phyloP scores from a whole-genome alignment of 2,888 invertebrate species.

The Orthosia cruda region DNA sequence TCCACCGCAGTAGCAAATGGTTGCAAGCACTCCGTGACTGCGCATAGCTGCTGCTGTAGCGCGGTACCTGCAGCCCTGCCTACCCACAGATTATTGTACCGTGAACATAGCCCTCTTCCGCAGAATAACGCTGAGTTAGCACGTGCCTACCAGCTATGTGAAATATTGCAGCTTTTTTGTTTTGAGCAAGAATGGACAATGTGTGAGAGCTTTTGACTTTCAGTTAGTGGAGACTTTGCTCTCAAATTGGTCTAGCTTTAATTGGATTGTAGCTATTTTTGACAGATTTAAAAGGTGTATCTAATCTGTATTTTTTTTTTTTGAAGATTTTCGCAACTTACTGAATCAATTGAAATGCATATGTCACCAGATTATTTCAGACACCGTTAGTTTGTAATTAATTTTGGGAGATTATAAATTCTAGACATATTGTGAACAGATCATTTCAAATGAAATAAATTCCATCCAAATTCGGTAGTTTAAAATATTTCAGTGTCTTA shows the following conservation, averaged over 20 bases:
- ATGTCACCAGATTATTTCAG: too few species aligned
- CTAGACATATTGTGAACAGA: too few species aligned
- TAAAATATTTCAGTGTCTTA: too few species aligned
- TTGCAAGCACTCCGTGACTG: constrained; percentile 58
- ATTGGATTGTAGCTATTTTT: background rate
- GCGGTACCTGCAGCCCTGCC: constrained; percentile 40
- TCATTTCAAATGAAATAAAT: too few species aligned
- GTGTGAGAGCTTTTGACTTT: constrained; percentile 1
- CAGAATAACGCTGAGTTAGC: constrained; percentile 50
- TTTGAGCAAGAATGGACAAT: constrained; percentile 13
- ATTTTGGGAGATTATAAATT: too few species aligned
- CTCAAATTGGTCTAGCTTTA: background rate
- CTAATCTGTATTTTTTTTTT: background rate
- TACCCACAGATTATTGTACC: constrained; percentile 54
- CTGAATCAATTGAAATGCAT: too few species aligned
- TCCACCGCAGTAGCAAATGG: constrained; percentile 57
- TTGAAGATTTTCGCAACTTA: background rate
- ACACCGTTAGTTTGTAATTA: too few species aligned
- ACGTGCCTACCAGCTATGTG: constrained; percentile 47
- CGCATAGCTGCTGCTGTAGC: constrained; percentile 50
- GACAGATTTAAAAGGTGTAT: background rate
- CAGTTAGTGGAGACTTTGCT: constrained; percentile 1
- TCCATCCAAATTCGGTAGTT: too few species aligned
- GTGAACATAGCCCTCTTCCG: constrained; percentile 54
- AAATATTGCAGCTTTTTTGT: constrained; percentile 43